Evolutionary conservation across 2,797 vertebrate species (phyloP).

Genomic region (Antrozous pallidus): DNA sequence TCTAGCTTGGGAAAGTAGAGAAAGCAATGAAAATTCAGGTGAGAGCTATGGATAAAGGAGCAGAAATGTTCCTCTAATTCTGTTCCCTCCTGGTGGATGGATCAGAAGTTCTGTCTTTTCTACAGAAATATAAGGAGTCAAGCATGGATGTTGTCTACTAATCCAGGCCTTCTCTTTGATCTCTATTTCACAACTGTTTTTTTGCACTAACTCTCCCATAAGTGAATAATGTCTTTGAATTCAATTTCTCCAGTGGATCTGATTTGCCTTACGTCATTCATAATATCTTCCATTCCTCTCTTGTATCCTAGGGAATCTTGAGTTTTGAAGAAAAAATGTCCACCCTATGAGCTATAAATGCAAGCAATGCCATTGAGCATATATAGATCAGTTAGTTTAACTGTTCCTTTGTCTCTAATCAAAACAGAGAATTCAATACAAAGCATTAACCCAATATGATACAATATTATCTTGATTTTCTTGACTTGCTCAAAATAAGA

Average conservation of each 20-base stretch:
- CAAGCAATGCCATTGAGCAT: not conserved
- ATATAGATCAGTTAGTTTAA: not conserved
- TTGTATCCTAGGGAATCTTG: not conserved
- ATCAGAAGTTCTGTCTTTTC: not conserved
- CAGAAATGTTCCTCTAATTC: not conserved
- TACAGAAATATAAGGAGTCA: not conserved
- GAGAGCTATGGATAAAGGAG: not conserved
- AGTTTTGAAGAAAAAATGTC: not conserved
- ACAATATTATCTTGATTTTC: not conserved
- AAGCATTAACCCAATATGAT: not conserved
- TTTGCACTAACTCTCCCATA: not conserved
- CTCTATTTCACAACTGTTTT: not conserved
- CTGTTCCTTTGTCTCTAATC: not conserved
- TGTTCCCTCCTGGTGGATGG: not conserved
- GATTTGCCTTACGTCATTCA: not conserved
- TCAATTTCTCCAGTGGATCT: not conserved
- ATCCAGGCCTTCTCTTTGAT: not conserved
- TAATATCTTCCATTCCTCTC: not conserved
- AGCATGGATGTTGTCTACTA: not conserved
- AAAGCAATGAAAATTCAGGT: not conserved
- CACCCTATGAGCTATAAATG: not conserved
- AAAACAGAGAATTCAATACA: not conserved
- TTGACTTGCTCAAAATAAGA: slow-evolving; percentile 19
- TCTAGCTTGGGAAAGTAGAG: not conserved
- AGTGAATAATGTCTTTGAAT: not conserved